phyloP scores from a whole-genome alignment of 1,140 invertebrate genomes.

The Paraescarpia echinospica region DNA sequence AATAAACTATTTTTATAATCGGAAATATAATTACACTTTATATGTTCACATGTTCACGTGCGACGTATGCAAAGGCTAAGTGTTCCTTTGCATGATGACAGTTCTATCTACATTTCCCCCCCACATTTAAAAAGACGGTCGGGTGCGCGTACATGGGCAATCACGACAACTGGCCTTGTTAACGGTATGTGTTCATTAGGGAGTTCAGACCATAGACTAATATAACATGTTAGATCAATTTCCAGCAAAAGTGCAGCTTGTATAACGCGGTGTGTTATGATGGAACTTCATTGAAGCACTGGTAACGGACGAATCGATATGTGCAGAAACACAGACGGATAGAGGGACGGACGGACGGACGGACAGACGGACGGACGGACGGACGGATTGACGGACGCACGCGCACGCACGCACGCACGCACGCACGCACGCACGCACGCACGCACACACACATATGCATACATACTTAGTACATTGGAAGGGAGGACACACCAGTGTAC shows the following conservation, averaged over 20 bases:
- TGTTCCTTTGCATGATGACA: not conserved
- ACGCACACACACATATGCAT: not conserved
- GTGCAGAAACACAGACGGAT: not conserved
- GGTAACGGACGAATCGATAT: not conserved
- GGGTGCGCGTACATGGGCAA: too few relatives aligned
- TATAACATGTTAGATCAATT: not conserved
- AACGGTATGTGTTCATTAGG: not conserved
- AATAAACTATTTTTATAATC: not conserved
- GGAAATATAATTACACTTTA: not conserved
- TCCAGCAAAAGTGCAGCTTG: not conserved
- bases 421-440: not conserved
- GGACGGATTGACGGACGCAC: not conserved
- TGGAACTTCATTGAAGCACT: not conserved
- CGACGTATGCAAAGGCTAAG: not conserved
- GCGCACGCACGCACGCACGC: not conserved
- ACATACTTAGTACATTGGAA: too few relatives aligned
- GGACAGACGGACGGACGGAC: slow-evolving; percentile 39
- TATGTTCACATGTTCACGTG: too few relatives aligned
- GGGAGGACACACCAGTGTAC: too few relatives aligned
- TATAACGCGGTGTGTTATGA: too few relatives aligned
- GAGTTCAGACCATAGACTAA: not conserved
- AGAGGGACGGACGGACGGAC: not conserved
- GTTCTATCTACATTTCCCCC: not conserved
- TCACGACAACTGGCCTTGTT: too few relatives aligned
- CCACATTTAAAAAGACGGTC: not conserved